Evolutionary conservation across 2,113 vertebrate genomes (phyloP).

Genomic region (Meriones unguiculatus): DNA sequence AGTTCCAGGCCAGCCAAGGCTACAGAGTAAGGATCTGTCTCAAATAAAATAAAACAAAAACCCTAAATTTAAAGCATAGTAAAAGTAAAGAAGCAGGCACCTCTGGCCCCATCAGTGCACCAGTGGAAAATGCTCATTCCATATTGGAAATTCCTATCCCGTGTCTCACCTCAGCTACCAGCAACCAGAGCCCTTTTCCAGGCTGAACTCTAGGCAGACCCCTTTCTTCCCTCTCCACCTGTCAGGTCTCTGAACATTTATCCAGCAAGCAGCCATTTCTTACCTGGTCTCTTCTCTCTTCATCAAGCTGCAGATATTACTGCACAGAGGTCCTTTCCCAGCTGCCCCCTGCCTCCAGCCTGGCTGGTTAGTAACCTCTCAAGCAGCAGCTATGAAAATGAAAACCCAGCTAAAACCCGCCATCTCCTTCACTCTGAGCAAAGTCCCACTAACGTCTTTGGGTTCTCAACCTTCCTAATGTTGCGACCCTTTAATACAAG

Average conservation of each 20-base stretch:
- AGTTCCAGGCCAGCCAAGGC: neutral
- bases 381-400: neutral
- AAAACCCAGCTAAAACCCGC: neutral
- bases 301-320: neutral
- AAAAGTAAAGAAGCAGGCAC: conserved; percentile 87
- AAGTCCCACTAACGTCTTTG: neutral
- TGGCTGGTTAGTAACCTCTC: neutral
- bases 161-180: no score
- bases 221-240: neutral
- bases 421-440: neutral
- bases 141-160: neutral
- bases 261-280: neutral
- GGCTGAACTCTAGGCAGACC: neutral
- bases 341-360: neutral
- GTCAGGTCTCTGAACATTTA: neutral
- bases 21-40: neutral
- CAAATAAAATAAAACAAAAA: neutral
- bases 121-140: neutral
- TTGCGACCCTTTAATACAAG: neutral
- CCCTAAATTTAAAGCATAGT: conserved; percentile 85
- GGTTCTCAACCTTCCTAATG: neutral
- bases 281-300: neutral
- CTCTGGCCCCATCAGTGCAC: conserved; percentile 56
- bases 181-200: neutral
- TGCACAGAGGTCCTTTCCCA: neutral